Conservation (phyloP, 1,140 invertebrate genomes). For the Polyergus mexicanus region DNA sequence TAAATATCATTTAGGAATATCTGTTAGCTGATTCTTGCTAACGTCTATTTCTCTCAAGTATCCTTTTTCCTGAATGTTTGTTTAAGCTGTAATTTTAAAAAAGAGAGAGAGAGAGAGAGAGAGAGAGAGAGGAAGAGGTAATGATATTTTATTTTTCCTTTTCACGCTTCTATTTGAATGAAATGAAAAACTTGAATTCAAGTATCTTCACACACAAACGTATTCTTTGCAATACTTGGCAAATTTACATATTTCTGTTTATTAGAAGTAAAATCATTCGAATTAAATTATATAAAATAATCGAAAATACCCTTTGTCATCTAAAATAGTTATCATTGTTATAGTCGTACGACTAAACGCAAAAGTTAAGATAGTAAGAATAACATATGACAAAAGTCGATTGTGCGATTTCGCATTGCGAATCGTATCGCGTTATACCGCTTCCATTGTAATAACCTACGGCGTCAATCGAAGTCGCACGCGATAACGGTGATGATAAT, state of each 20-base stretch:
- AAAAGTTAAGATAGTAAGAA: not conserved
- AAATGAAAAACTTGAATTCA: not conserved
- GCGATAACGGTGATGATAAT: too few relatives aligned
- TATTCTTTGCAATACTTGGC: not conserved
- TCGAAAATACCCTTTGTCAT: not conserved
- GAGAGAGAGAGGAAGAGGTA: too few relatives aligned
- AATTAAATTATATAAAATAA: not conserved
- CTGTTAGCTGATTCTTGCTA: slow-evolving; percentile 44
- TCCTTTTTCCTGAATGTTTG: not conserved
- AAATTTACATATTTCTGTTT: not conserved
- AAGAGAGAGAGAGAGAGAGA: too few relatives aligned
- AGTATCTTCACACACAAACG: not conserved
- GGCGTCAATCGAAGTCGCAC: slow-evolving; percentile 46
- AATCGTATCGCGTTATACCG: slow-evolving; percentile 17
- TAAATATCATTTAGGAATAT: slow-evolving; percentile 60
- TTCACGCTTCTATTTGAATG: not conserved
- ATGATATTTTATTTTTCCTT: not conserved
- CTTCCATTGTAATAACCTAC: slow-evolving; percentile 30
- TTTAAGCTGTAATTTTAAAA: slow-evolving; percentile 1
- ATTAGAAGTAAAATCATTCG: not conserved
- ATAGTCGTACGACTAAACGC: not conserved
- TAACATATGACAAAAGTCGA: not conserved
- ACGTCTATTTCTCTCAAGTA: slow-evolving; percentile 14
- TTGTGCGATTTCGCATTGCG: not conserved
- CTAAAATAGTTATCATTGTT: not conserved